Base-by-base conservation (phyloP, 92 coral and sea anemone genomes). In the Siderastrea siderea region DNA sequence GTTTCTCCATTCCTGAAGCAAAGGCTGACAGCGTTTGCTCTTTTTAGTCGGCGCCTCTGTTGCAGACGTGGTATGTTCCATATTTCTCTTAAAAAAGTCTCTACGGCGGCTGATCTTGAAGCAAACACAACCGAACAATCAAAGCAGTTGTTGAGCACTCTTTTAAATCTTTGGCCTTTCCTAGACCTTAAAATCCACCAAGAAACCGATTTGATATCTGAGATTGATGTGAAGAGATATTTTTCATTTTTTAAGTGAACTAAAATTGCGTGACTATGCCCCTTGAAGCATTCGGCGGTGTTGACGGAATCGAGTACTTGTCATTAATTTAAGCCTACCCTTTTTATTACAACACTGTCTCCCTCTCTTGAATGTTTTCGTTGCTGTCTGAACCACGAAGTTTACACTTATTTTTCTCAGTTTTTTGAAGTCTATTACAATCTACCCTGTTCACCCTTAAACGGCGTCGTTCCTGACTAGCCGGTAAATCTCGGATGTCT, bases 41-140 rank as follows among this genome's bases (percentile, higher is more conserved):
- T 17, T 83, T 38, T 11, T 71, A 0, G 7, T 15, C 0, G 62
- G 3, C 55, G 17, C 19, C 6, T 71, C 79, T 3, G 12, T 47
- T 2, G 12, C 50, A 60, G 38, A 59, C 14, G 45, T 12, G 2
- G 79, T 55, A 43, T 60, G 71, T 44, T 77, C 67, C 82, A 46
- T 62, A 45, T 43, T 62, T 64, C 59, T 12, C 10, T 46, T 1
- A 17, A 73, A 73, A 5, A 73, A 6, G 5, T 73, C 49, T 48
- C 61, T 61, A n/a, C 71, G 47, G 6, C 11, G 57, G 45, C 55
- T 71, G 19, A 16, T 64, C 46, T 49, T 50, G 43, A 53, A 57
- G 65, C 89, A 77, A 43, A 12, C 19, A 26, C 75, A 85, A 15
- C 57, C 47, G 47, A 95, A 90, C 65, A 95, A 87, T 12, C 87